Conservation (phyloP, 53 echinoderm and acorn worm species). For the Echinarachnius parma region DNA sequence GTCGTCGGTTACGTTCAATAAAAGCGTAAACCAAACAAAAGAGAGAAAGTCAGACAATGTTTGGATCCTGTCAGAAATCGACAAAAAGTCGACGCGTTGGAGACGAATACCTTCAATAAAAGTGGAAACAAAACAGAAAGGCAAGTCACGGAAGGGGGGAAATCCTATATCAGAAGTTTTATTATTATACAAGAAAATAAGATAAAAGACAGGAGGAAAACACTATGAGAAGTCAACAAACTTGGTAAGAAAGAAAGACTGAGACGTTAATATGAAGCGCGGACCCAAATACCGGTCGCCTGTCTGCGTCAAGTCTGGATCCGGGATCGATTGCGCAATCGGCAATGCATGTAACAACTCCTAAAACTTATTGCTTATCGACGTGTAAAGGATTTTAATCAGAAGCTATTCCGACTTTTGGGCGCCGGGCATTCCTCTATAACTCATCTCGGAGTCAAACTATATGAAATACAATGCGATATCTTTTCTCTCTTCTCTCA, state of each 20-base stretch:
- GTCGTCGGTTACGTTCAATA: no score
- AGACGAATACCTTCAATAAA: no score
- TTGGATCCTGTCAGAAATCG: no score
- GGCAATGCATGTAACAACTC: conserved; percentile 47
- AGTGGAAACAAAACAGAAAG: no score
- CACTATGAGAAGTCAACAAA: conserved; percentile 11
- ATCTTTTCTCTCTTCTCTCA: no score
- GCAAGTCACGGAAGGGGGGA: no score
- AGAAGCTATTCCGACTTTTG: conserved; percentile 43
- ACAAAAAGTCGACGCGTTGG: no score
- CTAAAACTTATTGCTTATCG: conserved; percentile 52
- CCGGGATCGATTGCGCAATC: conserved; percentile 17
- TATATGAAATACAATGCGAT: neutral
- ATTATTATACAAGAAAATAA: no score
- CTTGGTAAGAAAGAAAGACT: neutral
- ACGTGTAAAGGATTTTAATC: conserved; percentile 43
- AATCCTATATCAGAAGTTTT: no score
- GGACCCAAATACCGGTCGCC: conserved; percentile 32
- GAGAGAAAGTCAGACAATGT: no score
- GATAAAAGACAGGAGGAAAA: no score
- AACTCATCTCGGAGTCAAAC: neutral
- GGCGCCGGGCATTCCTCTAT: conserved; percentile 21
- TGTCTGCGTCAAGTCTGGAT: conserved; percentile 26
- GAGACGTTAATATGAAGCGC: conserved; percentile 8
- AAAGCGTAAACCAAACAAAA: no score